phyloP scores from a whole-genome alignment of 2,888 invertebrate genomes.

The Drosophila cognata region DNA sequence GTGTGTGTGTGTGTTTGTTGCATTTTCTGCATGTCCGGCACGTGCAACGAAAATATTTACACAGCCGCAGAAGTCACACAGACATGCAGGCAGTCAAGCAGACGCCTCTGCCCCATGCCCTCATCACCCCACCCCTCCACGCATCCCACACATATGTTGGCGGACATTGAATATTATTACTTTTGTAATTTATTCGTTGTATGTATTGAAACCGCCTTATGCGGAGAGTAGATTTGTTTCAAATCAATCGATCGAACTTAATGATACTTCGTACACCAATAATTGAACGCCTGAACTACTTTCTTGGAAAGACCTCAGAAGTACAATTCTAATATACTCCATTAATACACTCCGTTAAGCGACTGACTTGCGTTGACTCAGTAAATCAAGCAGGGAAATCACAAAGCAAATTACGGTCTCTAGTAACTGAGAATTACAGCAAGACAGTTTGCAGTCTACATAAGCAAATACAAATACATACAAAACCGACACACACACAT shows the following conservation, averaged over 20 bases:
- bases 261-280: background rate
- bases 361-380: background rate
- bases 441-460: background rate
- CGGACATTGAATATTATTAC: conserved; percentile 23
- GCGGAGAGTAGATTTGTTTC: background rate
- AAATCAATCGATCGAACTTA: background rate
- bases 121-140: background rate
- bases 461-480: background rate
- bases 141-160: background rate
- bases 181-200: background rate
- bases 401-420: background rate
- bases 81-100: conserved; percentile 2
- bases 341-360: background rate
- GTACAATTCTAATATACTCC: background rate
- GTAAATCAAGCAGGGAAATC: background rate
- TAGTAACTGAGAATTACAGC: background rate
- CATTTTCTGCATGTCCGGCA: conserved; percentile 65
- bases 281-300: background rate
- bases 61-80: conserved; percentile 37
- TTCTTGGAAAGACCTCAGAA: background rate
- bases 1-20: conserved; percentile 17
- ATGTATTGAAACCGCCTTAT: background rate
- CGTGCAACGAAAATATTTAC: conserved; percentile 68
- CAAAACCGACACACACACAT: background rate
- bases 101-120: background rate